Evolutionary conservation across 2,888 invertebrate genomes (phyloP).

Genomic region (Spisula subtruncata): DNA sequence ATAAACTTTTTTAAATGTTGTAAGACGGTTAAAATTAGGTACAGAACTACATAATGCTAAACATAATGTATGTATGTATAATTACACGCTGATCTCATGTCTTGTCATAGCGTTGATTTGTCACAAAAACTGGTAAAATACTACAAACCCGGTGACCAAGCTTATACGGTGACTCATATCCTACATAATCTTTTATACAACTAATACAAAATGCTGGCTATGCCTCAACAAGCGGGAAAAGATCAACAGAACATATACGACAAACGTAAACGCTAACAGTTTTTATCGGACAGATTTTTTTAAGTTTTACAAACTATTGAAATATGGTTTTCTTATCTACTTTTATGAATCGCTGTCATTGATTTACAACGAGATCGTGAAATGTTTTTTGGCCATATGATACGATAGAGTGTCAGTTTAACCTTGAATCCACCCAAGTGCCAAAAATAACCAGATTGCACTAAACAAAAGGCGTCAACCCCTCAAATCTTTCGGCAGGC

Average conservation of each 20-base stretch:
- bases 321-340: slow-evolving; percentile 7
- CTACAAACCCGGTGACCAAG: slow-evolving; percentile 9
- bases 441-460: slow-evolving; percentile 23
- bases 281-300: neutral
- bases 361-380: neutral
- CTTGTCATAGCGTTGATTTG: slow-evolving; percentile 8
- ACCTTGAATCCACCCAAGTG: neutral
- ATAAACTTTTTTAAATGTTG: too few species aligned
- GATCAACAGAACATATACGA: neutral
- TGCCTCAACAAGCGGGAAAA: slow-evolving; percentile 16
- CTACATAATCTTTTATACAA: neutral
- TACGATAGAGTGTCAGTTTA: slow-evolving; percentile 22
- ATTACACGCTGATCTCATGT: slow-evolving; percentile 21
- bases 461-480: neutral
- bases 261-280: slow-evolving; percentile 4
- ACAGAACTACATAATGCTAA: neutral
- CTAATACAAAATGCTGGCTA: slow-evolving; percentile 5
- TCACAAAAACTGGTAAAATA: slow-evolving; percentile 17
- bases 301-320: neutral
- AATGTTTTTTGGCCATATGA: neutral
- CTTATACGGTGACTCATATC: neutral
- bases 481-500: neutral
- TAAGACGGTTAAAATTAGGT: neutral
- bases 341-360: slow-evolving; percentile 1
- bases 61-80: neutral